Evolutionary conservation across 2,888 invertebrate genomes (phyloP).

Genomic region (Agrotis puta): DNA sequence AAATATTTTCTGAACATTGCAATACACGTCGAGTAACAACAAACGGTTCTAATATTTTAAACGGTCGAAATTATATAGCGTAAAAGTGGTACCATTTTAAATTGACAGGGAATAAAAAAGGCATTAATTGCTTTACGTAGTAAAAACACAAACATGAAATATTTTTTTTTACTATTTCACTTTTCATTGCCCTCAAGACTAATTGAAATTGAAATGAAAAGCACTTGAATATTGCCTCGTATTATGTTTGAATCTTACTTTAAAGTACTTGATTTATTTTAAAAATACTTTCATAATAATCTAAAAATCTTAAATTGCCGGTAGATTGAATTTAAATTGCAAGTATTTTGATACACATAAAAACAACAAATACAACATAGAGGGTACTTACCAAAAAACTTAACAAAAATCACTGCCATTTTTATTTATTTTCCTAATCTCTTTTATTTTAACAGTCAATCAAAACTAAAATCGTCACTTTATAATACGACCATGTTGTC

Average conservation of each 20-base stretch:
- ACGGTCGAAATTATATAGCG: not conserved
- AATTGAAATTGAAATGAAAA: conserved; percentile 14
- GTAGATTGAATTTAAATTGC: conserved; percentile 4
- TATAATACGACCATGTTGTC: conserved; percentile 63
- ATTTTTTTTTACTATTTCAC: conserved; percentile 21
- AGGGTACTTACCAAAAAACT: conserved; percentile 81
- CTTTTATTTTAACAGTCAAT: conserved; percentile 41
- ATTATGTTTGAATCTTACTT: conserved; percentile 15
- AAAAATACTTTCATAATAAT: not conserved
- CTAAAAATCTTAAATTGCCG: not conserved
- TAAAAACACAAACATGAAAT: conserved; percentile 6
- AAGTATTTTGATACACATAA: not conserved
- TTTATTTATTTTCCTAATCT: conserved; percentile 52
- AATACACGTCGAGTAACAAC: not conserved
- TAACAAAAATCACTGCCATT: conserved; percentile 85
- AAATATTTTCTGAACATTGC: conserved; percentile 10
- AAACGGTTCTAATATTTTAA: not conserved
- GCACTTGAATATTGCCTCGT: conserved; percentile 6
- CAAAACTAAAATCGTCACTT: conserved; percentile 63
- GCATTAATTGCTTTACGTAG: not conserved
- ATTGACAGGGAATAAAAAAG: not conserved
- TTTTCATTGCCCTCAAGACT: conserved; percentile 26
- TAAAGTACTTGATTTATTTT: not conserved
- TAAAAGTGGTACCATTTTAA: not conserved
- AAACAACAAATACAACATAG: conserved; percentile 2